Evolutionary conservation across 2,797 vertebrate species (phyloP), one percentile per base, ranked within the genome.

Genomic region (Lepilemur septentrionalis): DNA sequence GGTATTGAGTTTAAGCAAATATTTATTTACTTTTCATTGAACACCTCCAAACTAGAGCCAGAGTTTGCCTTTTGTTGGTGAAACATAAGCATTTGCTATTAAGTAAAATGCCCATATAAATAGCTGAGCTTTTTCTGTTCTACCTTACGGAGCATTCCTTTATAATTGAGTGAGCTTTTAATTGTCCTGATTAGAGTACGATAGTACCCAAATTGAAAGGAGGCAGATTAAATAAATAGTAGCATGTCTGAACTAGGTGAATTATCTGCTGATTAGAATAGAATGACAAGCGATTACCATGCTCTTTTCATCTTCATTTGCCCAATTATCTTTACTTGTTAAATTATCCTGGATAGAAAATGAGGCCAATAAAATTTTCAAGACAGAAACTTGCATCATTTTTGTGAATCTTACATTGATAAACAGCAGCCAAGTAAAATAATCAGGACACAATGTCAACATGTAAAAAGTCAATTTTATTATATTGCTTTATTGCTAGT

Each of bases 301-400:
- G 2, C 83, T 94, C 91, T 94, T 96, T 92, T 88, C 43, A 91
- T 95, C 91, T 96, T 94, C 79, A 85, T 97, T 94, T 87, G 48
- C 25, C 78, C 90, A 93, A 96, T 97, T 97, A 96, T 97, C 90
- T 75, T 97, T 67, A 86, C 94, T 96, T 96, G 93, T 92, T 91
- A 96, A 94, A 97, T 97, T 97, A 76, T 94, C 63, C 46, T 93
- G 15, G 38, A 23, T 83, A 90, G 95, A 96, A 96, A 91, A 93
- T 91, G 89, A 97, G 52, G 92, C 83, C 93, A 93, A 76, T 96
- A 86, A 95, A 91, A 89, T 76, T 97, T 92, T 93, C 65, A 95
- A 95, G 84, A 80, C 69, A 94, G 76, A 97, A 94, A 83, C 86
- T 67, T 72, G 32, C 41, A 86, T 94, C 83, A 89, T 55, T 91